Conservation (phyloP, 2,797 vertebrate genomes). For the Pampus argenteus region DNA sequence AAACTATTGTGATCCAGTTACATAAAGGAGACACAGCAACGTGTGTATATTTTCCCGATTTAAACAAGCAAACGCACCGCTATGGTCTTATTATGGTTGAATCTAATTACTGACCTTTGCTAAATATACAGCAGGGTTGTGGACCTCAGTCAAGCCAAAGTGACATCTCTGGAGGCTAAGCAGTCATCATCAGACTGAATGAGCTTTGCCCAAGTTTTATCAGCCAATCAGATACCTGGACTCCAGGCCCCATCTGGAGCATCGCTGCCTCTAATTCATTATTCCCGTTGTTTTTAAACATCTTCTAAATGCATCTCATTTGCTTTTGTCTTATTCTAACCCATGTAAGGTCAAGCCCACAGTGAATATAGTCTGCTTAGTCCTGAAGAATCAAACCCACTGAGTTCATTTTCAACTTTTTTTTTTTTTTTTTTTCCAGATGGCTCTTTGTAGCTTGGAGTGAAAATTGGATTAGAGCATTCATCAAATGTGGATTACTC, state of each 20-base stretch:
- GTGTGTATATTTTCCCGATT: too few species aligned
- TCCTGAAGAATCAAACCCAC: too few species aligned
- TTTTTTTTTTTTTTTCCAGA: constrained; percentile 15
- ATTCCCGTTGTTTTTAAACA: constrained; percentile 4
- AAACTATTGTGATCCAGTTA: too few species aligned
- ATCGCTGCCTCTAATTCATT: neutral
- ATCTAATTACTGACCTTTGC: neutral
- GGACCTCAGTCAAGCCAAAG: neutral
- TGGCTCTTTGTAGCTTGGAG: constrained; percentile 28
- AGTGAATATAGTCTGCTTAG: too few species aligned
- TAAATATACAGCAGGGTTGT: neutral
- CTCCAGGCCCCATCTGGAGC: constrained; percentile 57
- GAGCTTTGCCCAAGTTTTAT: constrained; percentile 3
- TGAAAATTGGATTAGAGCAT: constrained; percentile 53
- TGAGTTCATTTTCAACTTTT: constrained; percentile 17
- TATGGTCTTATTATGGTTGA: neutral
- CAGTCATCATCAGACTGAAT: neutral
- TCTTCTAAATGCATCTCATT: constrained; percentile 18
- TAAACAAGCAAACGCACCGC: neutral
- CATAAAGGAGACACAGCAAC: too few species aligned
- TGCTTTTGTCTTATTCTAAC: constrained; percentile 8
- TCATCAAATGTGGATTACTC: constrained; percentile 48
- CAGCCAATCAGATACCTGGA: constrained; percentile 35
- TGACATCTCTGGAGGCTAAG: neutral
- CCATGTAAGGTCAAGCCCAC: constrained; percentile 16